Evolutionary conservation across 2,113 vertebrate species (phyloP).

Genomic region (Erinaceus europaeus): DNA sequence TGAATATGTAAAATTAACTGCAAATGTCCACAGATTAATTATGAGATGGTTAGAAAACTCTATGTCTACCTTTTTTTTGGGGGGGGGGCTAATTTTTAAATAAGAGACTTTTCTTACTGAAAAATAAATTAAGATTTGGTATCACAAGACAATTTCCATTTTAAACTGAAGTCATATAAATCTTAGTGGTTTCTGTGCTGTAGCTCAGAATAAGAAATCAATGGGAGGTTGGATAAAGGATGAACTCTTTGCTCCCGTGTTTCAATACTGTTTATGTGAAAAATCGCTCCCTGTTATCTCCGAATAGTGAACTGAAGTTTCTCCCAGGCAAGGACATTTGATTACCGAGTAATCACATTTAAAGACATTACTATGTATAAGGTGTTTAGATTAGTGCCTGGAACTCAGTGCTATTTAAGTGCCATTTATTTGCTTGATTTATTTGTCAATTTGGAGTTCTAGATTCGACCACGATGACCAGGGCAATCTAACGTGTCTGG

Average conservation of each 20-base stretch:
- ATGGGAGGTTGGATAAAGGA: not conserved
- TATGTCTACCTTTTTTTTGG: not conserved
- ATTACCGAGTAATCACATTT: not conserved
- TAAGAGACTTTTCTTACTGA: not conserved
- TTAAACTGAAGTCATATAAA: not conserved
- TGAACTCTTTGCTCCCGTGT: not conserved
- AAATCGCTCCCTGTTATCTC: not conserved
- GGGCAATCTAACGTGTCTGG: not conserved
- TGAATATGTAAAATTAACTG: not conserved
- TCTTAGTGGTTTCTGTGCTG: not conserved
- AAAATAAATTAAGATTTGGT: not conserved
- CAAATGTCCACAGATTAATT: not conserved
- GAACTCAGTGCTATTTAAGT: not conserved
- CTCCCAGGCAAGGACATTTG: not conserved
- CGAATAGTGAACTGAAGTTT: not conserved
- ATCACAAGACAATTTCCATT: not conserved
- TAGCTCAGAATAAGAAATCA: conserved; percentile 33
- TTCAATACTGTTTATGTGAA: not conserved
- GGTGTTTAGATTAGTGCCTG: not conserved
- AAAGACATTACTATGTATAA: not conserved
- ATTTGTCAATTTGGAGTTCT: not conserved
- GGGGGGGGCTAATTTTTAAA: not conserved
- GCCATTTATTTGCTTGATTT: not conserved
- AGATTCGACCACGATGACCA: not conserved
- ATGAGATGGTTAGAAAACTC: not conserved